These are phyloP conservation scores for Vireo griseus DNA, from an alignment of 2,797 vertebrate genomes.

Conservation along the genomic window DNA sequence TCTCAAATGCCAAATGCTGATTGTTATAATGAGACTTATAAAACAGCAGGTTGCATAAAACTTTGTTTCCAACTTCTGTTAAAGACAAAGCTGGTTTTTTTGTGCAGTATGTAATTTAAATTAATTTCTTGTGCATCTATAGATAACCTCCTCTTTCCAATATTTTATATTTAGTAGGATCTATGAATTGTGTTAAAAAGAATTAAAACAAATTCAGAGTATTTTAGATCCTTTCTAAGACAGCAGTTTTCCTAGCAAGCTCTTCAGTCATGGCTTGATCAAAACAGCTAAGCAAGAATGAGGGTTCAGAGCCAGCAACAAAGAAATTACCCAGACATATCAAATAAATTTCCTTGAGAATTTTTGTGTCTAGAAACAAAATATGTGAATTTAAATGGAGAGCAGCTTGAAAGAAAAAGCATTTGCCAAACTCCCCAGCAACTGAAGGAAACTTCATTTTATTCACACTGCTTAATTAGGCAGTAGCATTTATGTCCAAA, in stretches of 20 bases:
- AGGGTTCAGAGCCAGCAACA: background rate
- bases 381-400: background rate
- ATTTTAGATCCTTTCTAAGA: background rate
- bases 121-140: background rate
- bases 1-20: background rate
- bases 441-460: slow-evolving; percentile 5
- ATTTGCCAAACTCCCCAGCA: background rate
- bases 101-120: background rate
- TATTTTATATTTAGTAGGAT: background rate
- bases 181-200: background rate
- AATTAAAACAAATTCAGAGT: background rate
- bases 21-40: background rate
- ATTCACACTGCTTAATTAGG: background rate
- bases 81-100: background rate
- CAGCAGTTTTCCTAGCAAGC: background rate
- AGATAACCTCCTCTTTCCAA: background rate
- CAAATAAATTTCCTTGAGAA: background rate
- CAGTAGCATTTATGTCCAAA: background rate
- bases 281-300: background rate
- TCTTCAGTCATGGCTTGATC: background rate
- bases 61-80: background rate
- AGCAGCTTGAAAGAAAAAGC: background rate
- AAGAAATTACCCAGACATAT: slow-evolving; percentile 14
- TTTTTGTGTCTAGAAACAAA: slow-evolving; percentile 4
- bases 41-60: background rate